phyloP scores from a whole-genome alignment of 2,797 vertebrate genomes.

The Sebastiscus albofasciatus region DNA sequence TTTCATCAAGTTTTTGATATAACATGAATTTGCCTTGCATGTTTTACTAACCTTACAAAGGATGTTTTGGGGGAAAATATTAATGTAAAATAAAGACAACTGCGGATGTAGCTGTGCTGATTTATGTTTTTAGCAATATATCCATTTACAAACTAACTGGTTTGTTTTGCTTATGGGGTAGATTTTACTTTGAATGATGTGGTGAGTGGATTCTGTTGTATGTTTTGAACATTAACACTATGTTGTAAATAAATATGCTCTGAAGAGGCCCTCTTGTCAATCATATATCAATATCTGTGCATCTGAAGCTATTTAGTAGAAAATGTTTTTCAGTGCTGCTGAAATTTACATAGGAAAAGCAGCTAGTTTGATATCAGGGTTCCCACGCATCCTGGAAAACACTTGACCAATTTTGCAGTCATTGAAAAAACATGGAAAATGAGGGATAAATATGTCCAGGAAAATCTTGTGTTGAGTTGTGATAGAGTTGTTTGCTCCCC shows the following conservation, averaged over 20 bases:
- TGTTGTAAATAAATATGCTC: slow-evolving; percentile 86
- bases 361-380: not conserved
- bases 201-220: slow-evolving; percentile 64
- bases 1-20: slow-evolving; percentile 75
- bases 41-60: slow-evolving; percentile 76
- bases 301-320: not conserved
- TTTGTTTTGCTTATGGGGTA: slow-evolving; percentile 64
- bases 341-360: not conserved
- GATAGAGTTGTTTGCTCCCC: too few species aligned
- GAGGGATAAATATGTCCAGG: not conserved
- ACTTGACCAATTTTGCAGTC: not conserved
- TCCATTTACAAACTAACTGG: slow-evolving; percentile 66
- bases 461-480: not conserved
- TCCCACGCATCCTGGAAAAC: not conserved
- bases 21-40: slow-evolving; percentile 79
- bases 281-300: slow-evolving; percentile 24
- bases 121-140: slow-evolving; percentile 52
- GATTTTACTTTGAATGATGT: slow-evolving; percentile 66
- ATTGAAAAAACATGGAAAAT: not conserved
- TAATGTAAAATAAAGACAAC: slow-evolving; percentile 68
- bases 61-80: slow-evolving; percentile 35
- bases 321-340: not conserved
- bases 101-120: slow-evolving; percentile 45
- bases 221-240: slow-evolving; percentile 75
- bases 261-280: slow-evolving; percentile 66